Evolutionary conservation across 2,797 vertebrate genomes (phyloP), one percentile per base, ranked within the genome.

Genomic region (Muraenolepis orangiensis): DNA sequence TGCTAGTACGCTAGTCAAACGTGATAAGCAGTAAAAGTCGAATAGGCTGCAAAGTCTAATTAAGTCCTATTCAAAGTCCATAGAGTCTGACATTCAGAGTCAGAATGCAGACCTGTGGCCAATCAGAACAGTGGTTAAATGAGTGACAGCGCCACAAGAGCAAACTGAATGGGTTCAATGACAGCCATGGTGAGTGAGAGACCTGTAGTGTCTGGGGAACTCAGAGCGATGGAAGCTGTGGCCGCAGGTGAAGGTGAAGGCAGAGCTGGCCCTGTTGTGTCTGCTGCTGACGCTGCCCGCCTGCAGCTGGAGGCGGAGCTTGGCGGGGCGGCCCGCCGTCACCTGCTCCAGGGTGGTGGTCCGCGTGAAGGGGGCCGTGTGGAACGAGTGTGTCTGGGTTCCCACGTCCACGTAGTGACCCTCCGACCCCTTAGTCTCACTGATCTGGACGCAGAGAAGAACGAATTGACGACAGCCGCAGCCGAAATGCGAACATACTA

Each of bases 361-460:
- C 2, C 84, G 83, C 71, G 93, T 91, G 80, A 98, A 98, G 0
- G 95, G 94, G 2, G 95, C 94, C 0, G 91, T 82, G 72, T 87
- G 90, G 87, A 99, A 99, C n/a, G 69, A 93, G 80, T 96, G 93
- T 0, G 97, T 99, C 86, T 99, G 98, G 0, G 96, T 99, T 38
- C 95, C 96, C 71, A 91, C 81, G 75, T 98, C 95, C 46, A 95
- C 61, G 38, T 84, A 82, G 2, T 97, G 92, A 2, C 95, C 95
- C 0, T 98, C 96, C 0, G 89, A 80, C 61, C 86, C 92, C 38
- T 88, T 93, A 6, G 91, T 82, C 84, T 96, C 94, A 0, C 97
- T 97, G 82, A 99, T 96, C 86, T 94, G 84, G 28, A 69, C 0
- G 36, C 11, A 38, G 36, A 12, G 12, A 38, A 38, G 6, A 38